Evolutionary conservation across 2,797 vertebrate species (phyloP), one percentile per base, ranked within the genome.

Genomic region (Ceryle rudis): DNA sequence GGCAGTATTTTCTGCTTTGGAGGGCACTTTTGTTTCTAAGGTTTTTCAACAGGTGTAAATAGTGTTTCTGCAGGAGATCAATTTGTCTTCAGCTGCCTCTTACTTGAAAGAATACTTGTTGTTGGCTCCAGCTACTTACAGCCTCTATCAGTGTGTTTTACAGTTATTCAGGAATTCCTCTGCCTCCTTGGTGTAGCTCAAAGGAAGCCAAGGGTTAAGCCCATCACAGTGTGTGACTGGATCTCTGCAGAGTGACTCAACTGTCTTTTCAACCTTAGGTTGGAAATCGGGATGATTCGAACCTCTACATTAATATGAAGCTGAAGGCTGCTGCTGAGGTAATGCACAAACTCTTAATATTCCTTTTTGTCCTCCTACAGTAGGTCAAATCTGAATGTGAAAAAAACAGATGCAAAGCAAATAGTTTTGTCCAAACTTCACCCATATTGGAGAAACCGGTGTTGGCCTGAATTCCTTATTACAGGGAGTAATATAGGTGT

Each of bases 221-320:
- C 44, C 23, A 31, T 80, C 42, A 88, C 49, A 72, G 14, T 18
- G 35, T 79, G 47, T 79, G 35, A 15, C 51, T 73, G 46, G 3
- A 5, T 70, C 58, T 82, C 42, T 90, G 9, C 83, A 71, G 44
- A 29, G n/a, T 78, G 66, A 86, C 70, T 88, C 54, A 47, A 66
- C 18, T 81, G 18, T 90, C 81, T 65, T 51, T 90, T 66, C 55
- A 61, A 89, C 83, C 97, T 88, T 97, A 99, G 99, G 99, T 99
- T 97, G 99, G 99, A 91, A 97, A 99, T 97, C 97, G 99, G 60
- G 99, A 99, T 69, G 99, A 99, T 98, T 99, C 99, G 23, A 99
- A 99, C 96, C 98, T 99, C 89, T 99, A 99, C 97, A 99, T 99
- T 97, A 99, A 98, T 87, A 98, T 99, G 99, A 99, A 99, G 97